A percentile compares a stretch with the other conserved stretches of the same genome.
These are phyloP conservation scores for Silurus asotus DNA, from an alignment of 2,113 vertebrate species.

Conservation along the genomic window DNA sequence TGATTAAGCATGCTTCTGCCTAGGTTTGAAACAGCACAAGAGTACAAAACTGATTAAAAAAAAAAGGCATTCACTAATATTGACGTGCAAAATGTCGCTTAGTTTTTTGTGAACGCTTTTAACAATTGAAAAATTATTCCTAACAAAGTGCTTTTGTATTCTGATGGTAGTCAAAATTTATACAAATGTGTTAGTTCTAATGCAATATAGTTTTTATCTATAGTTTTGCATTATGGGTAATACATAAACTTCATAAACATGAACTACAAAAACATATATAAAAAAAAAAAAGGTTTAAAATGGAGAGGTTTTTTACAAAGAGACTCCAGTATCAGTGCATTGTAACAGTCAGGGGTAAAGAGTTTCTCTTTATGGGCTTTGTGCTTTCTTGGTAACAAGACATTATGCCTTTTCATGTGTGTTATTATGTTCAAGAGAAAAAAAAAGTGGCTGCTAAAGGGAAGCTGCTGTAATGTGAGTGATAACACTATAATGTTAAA, in stretches of 20 bases:
- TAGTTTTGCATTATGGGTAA: not conserved
- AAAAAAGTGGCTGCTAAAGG: not conserved
- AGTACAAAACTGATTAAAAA: not conserved
- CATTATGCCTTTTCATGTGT: not conserved
- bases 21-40: not conserved
- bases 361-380: not conserved
- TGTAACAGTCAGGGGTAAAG: not conserved
- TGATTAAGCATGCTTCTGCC: not conserved
- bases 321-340: not conserved
- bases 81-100: not conserved
- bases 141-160: not conserved
- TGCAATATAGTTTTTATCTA: not conserved
- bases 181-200: not conserved
- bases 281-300: not conserved
- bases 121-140: not conserved
- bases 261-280: not conserved
- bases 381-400: not conserved
- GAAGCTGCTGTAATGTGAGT: not conserved
- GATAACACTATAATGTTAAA: not conserved
- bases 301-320: not conserved
- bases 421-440: not conserved
- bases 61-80: not conserved
- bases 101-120: not conserved
- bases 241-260: not conserved
- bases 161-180: not conserved